Conservation (phyloP, 2,113 vertebrate genomes). For the Potamarius usumacintae region DNA sequence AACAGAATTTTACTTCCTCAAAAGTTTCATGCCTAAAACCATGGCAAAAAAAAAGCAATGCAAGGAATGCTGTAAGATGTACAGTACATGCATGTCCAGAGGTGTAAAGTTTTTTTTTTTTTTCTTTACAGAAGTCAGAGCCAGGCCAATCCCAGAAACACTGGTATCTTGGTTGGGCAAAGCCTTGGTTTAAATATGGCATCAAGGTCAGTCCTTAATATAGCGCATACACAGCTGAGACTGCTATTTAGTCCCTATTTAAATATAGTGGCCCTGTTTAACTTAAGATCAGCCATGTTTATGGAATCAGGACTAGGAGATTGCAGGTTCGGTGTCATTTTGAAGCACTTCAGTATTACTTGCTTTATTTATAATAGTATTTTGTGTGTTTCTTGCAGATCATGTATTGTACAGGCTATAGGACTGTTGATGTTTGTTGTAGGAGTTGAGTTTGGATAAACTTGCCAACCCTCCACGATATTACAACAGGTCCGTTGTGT, state of each 20-base stretch:
- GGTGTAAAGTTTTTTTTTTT: not conserved
- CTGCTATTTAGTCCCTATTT: not conserved
- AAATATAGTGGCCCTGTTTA: constrained; percentile 31
- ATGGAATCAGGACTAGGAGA: not conserved
- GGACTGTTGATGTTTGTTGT: constrained; percentile 1
- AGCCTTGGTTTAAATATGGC: not conserved
- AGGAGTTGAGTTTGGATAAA: not conserved
- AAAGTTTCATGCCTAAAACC: not conserved
- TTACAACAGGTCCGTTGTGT: constrained; percentile 27
- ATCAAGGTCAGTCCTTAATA: constrained; percentile 27
- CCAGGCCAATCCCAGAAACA: not conserved
- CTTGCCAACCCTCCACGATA: constrained; percentile 6
- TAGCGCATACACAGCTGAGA: constrained; percentile 9
- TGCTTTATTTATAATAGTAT: not conserved
- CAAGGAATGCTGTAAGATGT: not conserved
- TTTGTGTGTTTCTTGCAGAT: not conserved
- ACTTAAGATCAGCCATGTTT: constrained; percentile 10
- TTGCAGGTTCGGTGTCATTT: not conserved
- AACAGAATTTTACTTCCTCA: not conserved
- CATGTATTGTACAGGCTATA: not conserved
- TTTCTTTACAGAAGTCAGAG: not conserved
- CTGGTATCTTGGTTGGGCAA: not conserved
- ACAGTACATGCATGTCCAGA: not conserved
- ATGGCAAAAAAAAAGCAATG: not conserved
- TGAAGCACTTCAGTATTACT: not conserved